Percentiles rank a stretch among this genome's conserved stretches.
Evolutionary conservation across 23 tunicate genomes (phyloP).

Genomic region (Clavelina lepadiformis): DNA sequence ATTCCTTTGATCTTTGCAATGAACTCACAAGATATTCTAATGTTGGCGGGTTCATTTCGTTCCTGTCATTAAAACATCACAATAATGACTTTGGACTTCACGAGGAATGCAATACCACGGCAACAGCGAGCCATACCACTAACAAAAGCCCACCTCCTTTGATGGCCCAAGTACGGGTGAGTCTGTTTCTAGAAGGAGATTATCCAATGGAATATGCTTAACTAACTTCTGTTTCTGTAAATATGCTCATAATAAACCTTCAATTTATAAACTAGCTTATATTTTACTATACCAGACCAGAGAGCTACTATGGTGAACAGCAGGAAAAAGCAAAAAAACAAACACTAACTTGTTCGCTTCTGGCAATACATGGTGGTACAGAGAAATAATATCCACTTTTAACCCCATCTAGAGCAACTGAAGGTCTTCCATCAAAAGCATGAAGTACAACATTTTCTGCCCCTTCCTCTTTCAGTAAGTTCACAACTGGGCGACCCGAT

Average conservation of each 20-base stretch:
- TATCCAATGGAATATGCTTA: constrained; percentile 65
- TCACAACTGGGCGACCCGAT: constrained; percentile 60
- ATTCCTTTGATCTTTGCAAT: constrained; percentile 77
- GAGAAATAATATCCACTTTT: constrained; percentile 81
- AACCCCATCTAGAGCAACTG: constrained; percentile 68
- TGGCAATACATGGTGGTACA: constrained; percentile 73
- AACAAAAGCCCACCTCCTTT: constrained; percentile 29
- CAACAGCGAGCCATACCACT: not conserved
- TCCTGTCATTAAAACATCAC: constrained; percentile 29
- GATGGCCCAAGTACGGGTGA: constrained; percentile 81
- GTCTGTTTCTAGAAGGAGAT: constrained; percentile 82
- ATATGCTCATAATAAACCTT: no score
- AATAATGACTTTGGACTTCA: no score
- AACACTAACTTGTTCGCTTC: constrained; percentile 71
- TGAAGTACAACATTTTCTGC: constrained; percentile 69
- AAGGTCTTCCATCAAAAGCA: constrained; percentile 89
- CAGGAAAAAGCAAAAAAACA: constrained; percentile 1
- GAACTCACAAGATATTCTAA: constrained; percentile 48
- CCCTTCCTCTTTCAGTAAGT: constrained; percentile 43
- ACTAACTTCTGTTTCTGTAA: constrained; percentile 82
- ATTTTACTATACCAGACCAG: not conserved
- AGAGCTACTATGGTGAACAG: not conserved
- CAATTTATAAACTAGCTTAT: no score
- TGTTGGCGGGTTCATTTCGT: constrained; percentile 66
- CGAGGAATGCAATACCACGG: not conserved